phyloP scores from a whole-genome alignment of 2,797 vertebrate species.

The Zalophus californianus region DNA sequence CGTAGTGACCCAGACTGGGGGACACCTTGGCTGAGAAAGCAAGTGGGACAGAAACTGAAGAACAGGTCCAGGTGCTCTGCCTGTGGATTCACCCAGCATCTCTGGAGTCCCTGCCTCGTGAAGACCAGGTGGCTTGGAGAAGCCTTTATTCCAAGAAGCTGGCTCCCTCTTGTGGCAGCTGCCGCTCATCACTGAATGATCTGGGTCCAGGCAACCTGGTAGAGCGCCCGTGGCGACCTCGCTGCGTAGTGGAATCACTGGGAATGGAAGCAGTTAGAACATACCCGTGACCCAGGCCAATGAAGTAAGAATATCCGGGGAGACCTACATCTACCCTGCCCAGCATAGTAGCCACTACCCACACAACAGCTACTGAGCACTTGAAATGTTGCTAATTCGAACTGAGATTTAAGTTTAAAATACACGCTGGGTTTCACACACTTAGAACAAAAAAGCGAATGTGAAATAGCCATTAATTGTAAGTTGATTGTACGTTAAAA shows the following conservation, averaged over 20 bases:
- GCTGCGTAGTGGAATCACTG: neutral
- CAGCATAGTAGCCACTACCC: neutral
- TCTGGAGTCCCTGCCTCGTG: accelerated
- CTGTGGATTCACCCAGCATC: neutral
- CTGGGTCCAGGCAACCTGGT: neutral
- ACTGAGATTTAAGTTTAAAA: neutral
- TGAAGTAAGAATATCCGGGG: neutral
- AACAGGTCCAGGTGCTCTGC: neutral
- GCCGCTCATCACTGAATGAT: neutral
- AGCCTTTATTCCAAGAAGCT: neutral
- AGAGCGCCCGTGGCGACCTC: neutral
- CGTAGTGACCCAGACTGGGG: neutral
- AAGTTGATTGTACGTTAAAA: neutral
- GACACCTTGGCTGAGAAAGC: neutral
- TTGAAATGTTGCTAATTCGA: neutral
- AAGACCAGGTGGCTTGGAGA: neutral
- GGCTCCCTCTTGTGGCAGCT: slow-evolving; percentile 77
- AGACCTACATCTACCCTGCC: neutral
- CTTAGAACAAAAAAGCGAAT: neutral
- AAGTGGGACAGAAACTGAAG: neutral
- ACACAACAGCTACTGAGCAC: neutral
- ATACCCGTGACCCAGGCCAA: too few species aligned
- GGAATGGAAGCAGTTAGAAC: neutral
- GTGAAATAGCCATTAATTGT: neutral
- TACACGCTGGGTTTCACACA: neutral